A percentile compares a stretch with the other conserved stretches of the same genome.
Conservation (phyloP, 2,797 vertebrate species). For the Syngnathus acus region DNA sequence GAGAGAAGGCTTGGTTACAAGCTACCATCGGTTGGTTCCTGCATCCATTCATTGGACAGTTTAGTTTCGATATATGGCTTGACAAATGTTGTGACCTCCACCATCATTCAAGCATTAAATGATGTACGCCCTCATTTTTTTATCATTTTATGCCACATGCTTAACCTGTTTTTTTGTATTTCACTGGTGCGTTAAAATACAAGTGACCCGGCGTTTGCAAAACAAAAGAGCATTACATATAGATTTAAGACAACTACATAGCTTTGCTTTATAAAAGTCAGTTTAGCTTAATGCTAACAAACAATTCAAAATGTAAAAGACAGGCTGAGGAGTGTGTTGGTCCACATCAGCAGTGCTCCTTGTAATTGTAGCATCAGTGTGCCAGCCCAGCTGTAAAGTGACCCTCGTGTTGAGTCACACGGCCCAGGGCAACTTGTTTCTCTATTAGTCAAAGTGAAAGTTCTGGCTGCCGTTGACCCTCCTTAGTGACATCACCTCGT, state of each 20-base stretch:
- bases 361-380: slow-evolving; percentile 25
- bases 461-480: slow-evolving; percentile 24
- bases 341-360: slow-evolving; percentile 17
- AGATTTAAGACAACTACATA: neutral
- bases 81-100: neutral
- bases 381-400: slow-evolving; percentile 28
- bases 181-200: neutral
- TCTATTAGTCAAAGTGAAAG: slow-evolving; percentile 35
- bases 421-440: slow-evolving; percentile 30
- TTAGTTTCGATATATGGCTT: neutral
- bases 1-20: neutral
- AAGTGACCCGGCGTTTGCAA: neutral
- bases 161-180: no score
- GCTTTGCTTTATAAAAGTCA: neutral
- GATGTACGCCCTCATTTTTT: no score
- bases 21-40: no score
- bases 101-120: neutral
- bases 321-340: neutral
- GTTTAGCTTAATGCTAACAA: neutral
- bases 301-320: neutral
- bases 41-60: neutral
- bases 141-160: no score
- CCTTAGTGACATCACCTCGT: slow-evolving; percentile 41
- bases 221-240: neutral
- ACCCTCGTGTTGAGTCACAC: slow-evolving; percentile 22